These are phyloP conservation scores for Drosophila trapezifrons DNA, from an alignment of 1,140 invertebrate genomes.

Conservation along the genomic window DNA sequence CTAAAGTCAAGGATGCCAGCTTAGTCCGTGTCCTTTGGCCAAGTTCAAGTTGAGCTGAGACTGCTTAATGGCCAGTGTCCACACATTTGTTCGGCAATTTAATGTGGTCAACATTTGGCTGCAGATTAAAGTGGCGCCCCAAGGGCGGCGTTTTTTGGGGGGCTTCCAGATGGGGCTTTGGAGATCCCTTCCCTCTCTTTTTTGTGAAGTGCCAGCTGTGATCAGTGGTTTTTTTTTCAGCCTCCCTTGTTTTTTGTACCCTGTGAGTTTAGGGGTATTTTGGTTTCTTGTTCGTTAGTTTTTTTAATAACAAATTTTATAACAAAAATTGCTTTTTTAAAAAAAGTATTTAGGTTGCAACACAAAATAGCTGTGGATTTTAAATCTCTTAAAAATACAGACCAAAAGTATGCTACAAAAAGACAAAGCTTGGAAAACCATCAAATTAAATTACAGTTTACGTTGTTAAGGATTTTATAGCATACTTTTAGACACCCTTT, in stretches of 20 bases:
- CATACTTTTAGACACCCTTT: neutral
- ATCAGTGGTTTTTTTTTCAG: conserved; percentile 12
- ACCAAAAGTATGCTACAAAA: no score
- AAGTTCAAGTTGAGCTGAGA: conserved; percentile 26
- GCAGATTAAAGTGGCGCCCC: conserved; percentile 35
- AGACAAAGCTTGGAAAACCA: no score
- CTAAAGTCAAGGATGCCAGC: conserved; percentile 20
- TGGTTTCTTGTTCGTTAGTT: no score
- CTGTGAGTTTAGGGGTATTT: neutral
- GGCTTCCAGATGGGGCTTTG: conserved; percentile 26
- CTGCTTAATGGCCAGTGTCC: conserved; percentile 45
- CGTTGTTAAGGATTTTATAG: no score
- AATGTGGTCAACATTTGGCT: conserved; percentile 38
- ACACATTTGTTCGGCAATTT: conserved; percentile 41
- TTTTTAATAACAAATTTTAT: no score
- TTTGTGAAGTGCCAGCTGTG: conserved; percentile 31
- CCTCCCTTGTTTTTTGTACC: neutral
- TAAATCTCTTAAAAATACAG: no score
- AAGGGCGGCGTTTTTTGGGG: conserved; percentile 3
- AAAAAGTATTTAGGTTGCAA: no score
- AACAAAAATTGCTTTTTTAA: no score
- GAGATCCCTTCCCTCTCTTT: neutral
- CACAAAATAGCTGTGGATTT: no score
- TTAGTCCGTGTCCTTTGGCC: conserved; percentile 21
- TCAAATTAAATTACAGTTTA: no score